phyloP scores from a whole-genome alignment of 35 echinoderm and acorn worm species.

The Amphiura filiformis region DNA sequence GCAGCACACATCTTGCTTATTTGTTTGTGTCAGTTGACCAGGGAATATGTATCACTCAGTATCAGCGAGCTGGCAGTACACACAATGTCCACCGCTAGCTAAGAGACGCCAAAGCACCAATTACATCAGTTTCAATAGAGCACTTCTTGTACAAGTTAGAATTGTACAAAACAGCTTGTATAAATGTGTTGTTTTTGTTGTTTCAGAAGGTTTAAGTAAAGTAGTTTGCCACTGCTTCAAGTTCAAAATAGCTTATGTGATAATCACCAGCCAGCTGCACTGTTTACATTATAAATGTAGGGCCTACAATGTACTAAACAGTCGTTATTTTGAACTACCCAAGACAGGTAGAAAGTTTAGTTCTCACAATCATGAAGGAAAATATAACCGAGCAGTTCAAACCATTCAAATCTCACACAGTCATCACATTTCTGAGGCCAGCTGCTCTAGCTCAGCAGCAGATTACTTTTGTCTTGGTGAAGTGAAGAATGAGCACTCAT shows the following conservation, averaged over 20 bases:
- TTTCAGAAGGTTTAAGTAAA: not conserved
- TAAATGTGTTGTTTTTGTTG: not conserved
- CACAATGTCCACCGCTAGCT: not conserved
- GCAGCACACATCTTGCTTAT: constrained; percentile 86
- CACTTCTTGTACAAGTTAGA: not conserved
- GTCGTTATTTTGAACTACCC: not conserved
- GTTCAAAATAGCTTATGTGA: no score
- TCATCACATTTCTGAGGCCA: not conserved
- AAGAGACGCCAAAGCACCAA: no score
- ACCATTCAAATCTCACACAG: not conserved
- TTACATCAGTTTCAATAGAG: not conserved
- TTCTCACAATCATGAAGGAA: not conserved
- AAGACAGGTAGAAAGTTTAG: not conserved
- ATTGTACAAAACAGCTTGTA: not conserved
- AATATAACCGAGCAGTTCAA: not conserved
- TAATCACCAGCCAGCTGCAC: no score
- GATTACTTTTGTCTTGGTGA: no score
- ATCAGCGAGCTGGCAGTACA: not conserved
- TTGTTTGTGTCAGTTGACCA: not conserved
- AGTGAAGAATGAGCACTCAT: no score
- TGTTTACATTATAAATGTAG: not conserved
- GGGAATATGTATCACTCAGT: not conserved
- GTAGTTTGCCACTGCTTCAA: no score
- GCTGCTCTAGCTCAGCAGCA: not conserved
- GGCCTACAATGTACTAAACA: not conserved